A percentile compares a stretch with the other conserved stretches of the same genome.
Evolutionary conservation across 2,113 vertebrate genomes (phyloP).

Genomic region (Gadus macrocephalus): DNA sequence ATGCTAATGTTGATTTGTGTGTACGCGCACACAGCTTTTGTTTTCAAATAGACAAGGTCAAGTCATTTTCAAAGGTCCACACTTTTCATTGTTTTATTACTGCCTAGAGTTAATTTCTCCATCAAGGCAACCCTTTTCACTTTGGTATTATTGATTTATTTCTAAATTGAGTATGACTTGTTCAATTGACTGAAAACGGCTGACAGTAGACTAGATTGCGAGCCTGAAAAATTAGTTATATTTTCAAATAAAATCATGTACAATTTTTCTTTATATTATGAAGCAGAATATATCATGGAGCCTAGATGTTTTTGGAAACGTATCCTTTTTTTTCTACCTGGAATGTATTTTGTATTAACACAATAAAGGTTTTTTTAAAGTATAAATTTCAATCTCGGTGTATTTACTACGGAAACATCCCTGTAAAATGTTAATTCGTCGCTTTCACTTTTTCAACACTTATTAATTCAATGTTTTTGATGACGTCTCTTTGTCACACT

Average conservation of each 20-base stretch:
- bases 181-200: background rate
- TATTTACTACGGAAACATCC: background rate
- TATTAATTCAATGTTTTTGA: too few species aligned
- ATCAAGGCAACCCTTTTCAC: background rate
- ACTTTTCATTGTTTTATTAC: background rate
- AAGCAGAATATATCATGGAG: conserved; percentile 22
- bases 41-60: background rate
- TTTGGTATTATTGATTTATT: too few species aligned
- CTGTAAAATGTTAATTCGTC: background rate
- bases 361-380: conserved; percentile 54
- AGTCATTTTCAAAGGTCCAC: too few species aligned
- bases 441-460: background rate
- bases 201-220: conserved; percentile 4
- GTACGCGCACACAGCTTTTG: background rate
- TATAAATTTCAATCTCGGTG: conserved; percentile 3
- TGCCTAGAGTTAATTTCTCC: background rate
- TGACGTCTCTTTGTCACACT: too few species aligned
- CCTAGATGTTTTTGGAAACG: conserved; percentile 30
- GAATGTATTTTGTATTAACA: conserved; percentile 52
- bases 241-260: too few species aligned
- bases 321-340: conserved; percentile 31
- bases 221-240: too few species aligned
- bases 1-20: background rate
- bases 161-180: background rate
- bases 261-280: background rate